These are phyloP conservation scores for Drosophila mayri DNA, from an alignment of 1,140 invertebrate genomes.

Conservation along the genomic window DNA sequence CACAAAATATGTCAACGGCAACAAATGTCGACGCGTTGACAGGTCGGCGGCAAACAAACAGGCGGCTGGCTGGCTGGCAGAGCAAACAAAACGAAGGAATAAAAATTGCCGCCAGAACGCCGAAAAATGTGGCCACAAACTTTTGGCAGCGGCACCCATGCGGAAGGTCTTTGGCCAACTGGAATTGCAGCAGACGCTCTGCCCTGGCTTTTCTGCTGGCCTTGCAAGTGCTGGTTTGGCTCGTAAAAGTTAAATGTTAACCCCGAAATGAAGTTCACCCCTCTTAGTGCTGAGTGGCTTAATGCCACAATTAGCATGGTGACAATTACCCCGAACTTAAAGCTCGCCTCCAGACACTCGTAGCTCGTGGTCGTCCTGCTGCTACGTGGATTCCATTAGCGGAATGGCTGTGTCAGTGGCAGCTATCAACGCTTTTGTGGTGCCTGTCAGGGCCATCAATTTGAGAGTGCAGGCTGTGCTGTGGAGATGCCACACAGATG, in stretches of 20 bases:
- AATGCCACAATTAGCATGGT: slow-evolving; percentile 56
- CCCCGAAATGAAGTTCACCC: slow-evolving; percentile 19
- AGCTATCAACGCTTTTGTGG: slow-evolving; percentile 47
- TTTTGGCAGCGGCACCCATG: slow-evolving; percentile 14
- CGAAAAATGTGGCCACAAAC: slow-evolving; percentile 49
- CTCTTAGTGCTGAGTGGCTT: slow-evolving; percentile 60
- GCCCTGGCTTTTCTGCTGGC: slow-evolving; percentile 55
- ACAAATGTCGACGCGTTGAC: slow-evolving; percentile 70
- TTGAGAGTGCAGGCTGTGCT: slow-evolving; percentile 34
- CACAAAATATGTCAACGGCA: slow-evolving; percentile 65
- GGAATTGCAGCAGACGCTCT: slow-evolving; percentile 56
- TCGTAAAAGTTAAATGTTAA: slow-evolving; percentile 47
- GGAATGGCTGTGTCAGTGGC: slow-evolving; percentile 26
- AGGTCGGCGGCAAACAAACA: slow-evolving; percentile 24
- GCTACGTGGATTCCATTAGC: slow-evolving; percentile 43
- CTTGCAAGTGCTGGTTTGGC: slow-evolving; percentile 49
- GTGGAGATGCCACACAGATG: slow-evolving; percentile 2
- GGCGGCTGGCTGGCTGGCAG: background rate
- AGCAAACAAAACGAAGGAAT: slow-evolving; percentile 14
- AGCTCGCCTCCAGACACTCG: background rate
- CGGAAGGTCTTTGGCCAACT: slow-evolving; percentile 34
- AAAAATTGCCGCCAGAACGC: slow-evolving; percentile 47
- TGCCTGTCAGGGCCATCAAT: slow-evolving; percentile 48
- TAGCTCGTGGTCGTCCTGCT: background rate
- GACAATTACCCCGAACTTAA: slow-evolving; percentile 40